Base-by-base conservation (phyloP, 2,797 vertebrate species). In the Cirrhinus mrigala region DNA sequence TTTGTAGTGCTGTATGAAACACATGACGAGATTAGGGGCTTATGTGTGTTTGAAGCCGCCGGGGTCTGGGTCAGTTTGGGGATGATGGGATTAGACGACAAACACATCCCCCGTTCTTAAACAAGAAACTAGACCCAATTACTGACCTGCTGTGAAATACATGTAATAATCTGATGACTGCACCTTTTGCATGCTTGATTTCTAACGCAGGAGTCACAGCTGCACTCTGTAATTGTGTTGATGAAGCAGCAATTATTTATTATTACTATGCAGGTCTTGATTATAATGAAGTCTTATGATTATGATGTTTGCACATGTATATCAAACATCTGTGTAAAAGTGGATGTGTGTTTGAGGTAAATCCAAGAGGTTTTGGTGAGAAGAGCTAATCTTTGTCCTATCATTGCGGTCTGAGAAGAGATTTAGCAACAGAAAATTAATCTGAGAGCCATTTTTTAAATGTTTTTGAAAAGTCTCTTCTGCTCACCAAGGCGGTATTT, bases 21-120 rank as follows among this genome's bases (percentile, higher is more conserved):
- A 29, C 77, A 64, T 91, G 90, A 92, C 88, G 86, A 88, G 90
- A 93, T 93, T 87, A 93, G 93, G 88, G 50, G 88, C 81, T 90
- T 90, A 81, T 90, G 78, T 93, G 91, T 64, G 24, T 85, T 71
- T 85, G 29, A 80, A 52, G 82, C 22, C 2, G 70, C 54, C 37
- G 69, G 56, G 29, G 69, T 64, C 37, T 56, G 73, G 16, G 48
- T 0, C 7, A 2, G 33, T 40, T 56, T 8, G 27, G 50, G 76
- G 76, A 52, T 62, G 76, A 64, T 64, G 77, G 77, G 58, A 64
- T 79, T 48, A 64, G 16, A 78, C 4, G 22, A 22, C 44, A 29
- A 29, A 79, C 22, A 29, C 58, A 48, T 9, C n/a, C 58, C 58
- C 77, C 24, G 1, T 48, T 79, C 75, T 46, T 48, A 64, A 79